Base-by-base conservation (phyloP, 2,797 vertebrate genomes). In the Cyclopterus lumpus region DNA sequence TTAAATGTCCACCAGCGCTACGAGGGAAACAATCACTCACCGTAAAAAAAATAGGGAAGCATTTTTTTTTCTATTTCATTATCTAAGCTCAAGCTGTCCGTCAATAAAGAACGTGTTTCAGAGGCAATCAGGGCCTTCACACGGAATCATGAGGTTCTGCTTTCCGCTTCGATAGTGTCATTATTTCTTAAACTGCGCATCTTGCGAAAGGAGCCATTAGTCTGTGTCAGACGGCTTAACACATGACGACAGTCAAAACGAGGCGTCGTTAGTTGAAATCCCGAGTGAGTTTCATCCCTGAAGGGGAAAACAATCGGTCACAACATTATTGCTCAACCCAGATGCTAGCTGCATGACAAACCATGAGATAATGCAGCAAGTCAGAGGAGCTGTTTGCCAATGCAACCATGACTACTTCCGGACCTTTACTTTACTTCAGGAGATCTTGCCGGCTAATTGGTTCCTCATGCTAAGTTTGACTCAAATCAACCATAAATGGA, bases 11-110 rank as follows among this genome's bases (percentile, higher is more conserved):
- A 73, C 66, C 53, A 63, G 66, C 55, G 55, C 55, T 6, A 36
- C 3, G 59, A 79, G 74, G 84, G 87, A 91, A 89, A 81, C 80
- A 30, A 89, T 85, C 81, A 84, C 81, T 87, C 80, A 78, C 66
- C 4, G 16, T 77, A 67, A 90, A 88, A 79, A 60, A 69, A 77
- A 77, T 1, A 40, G 22, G 59, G 67, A 73, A n/a, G 20, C 15
- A 0, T 49, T 69, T 61, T 49, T 69, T 24, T 42, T 40, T 46
- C 3, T 59, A 7, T 70, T 77, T 46, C 0, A 57, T 67, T 70
- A 71, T 75, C 36, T 64, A 22, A 71, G 46, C 11, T 28, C 5
- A 0, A 70, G 20, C 58, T 69, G 42, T 80, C 59, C 2, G 34
- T 80, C 62, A 66, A 40, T 46, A 9, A 12, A 1, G 40, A 36